Conservation (phyloP, 2,888 invertebrate genomes). For the Pinctada fucata region DNA sequence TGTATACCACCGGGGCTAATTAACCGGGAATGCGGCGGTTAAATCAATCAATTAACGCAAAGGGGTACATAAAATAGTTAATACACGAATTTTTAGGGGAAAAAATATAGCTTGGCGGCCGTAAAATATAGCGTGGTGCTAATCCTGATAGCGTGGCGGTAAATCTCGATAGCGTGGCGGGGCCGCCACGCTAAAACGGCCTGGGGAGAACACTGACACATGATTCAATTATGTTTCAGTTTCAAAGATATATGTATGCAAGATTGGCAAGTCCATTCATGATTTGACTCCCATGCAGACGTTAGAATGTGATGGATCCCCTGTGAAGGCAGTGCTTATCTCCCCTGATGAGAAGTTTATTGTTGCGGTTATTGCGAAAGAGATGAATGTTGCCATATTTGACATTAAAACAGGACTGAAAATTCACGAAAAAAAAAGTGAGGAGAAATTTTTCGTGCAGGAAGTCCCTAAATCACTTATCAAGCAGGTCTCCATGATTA, state of each 20-base stretch:
- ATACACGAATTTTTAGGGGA: too few species aligned
- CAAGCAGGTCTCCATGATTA: slow-evolving; percentile 19
- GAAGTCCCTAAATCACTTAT: not conserved
- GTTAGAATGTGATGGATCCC: slow-evolving; percentile 10
- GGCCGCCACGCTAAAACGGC: too few species aligned
- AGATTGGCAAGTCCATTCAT: not conserved
- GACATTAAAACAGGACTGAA: slow-evolving; percentile 10
- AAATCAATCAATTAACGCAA: too few species aligned
- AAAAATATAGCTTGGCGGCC: too few species aligned
- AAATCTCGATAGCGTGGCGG: too few species aligned
- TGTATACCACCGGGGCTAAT: too few species aligned
- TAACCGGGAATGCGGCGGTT: too few species aligned
- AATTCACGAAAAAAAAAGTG: not conserved
- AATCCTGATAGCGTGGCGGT: too few species aligned
- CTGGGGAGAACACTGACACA: too few species aligned
- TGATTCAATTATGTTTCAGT: slow-evolving; percentile 10
- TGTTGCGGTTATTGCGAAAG: slow-evolving; percentile 33
- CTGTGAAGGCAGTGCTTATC: slow-evolving; percentile 33
- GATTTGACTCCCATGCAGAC: not conserved
- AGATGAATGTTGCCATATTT: not conserved
- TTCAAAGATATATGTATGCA: slow-evolving; percentile 20
- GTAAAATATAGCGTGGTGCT: too few species aligned
- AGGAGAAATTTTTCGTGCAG: not conserved
- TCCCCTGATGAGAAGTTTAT: slow-evolving; percentile 52
- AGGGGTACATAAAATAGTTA: too few species aligned